Percentiles rank a stretch among this genome's conserved stretches.
Conservation (phyloP, 2,888 invertebrate species). For the Ochropacha duplaris region DNA sequence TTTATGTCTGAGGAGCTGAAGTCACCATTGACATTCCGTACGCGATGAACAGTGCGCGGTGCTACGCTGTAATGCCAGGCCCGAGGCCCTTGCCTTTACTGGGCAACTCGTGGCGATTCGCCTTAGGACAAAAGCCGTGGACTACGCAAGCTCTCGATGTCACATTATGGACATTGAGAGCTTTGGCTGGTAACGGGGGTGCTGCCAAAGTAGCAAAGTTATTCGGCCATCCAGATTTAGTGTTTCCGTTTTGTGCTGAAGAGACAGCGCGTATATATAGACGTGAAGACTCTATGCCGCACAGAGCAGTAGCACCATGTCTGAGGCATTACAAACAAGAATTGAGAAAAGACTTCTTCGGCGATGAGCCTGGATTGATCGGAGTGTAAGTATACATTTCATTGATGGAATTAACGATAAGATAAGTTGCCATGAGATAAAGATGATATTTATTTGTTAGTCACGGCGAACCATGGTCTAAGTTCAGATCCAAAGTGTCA, state of each 20-base stretch:
- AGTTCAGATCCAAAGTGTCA: slow-evolving; percentile 91
- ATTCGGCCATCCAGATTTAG: slow-evolving; percentile 89
- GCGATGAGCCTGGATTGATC: slow-evolving; percentile 87
- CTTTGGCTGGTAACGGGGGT: slow-evolving; percentile 75
- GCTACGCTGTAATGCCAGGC: slow-evolving; percentile 88
- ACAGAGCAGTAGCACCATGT: slow-evolving; percentile 89
- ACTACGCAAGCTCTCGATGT: slow-evolving; percentile 80
- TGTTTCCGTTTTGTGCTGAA: slow-evolving; percentile 89
- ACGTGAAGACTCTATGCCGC: slow-evolving; percentile 87
- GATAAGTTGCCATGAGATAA: neutral
- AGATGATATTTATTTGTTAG: slow-evolving; percentile 68
- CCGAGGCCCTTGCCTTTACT: slow-evolving; percentile 88
- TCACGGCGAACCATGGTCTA: slow-evolving; percentile 94
- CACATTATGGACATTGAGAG: slow-evolving; percentile 76
- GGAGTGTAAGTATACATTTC: slow-evolving; percentile 85
- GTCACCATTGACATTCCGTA: slow-evolving; percentile 53
- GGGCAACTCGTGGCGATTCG: slow-evolving; percentile 92
- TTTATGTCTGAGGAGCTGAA: slow-evolving; percentile 55
- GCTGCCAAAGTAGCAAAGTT: slow-evolving; percentile 86
- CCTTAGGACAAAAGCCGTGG: slow-evolving; percentile 79
- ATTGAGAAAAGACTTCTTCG: slow-evolving; percentile 86
- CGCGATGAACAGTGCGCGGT: slow-evolving; percentile 72
- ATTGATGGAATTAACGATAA: slow-evolving; percentile 2
- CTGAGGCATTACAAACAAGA: slow-evolving; percentile 88
- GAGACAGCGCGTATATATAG: slow-evolving; percentile 88